Evolutionary conservation across 2,888 invertebrate genomes (phyloP).

Genomic region (Pyrrhosoma nymphula): DNA sequence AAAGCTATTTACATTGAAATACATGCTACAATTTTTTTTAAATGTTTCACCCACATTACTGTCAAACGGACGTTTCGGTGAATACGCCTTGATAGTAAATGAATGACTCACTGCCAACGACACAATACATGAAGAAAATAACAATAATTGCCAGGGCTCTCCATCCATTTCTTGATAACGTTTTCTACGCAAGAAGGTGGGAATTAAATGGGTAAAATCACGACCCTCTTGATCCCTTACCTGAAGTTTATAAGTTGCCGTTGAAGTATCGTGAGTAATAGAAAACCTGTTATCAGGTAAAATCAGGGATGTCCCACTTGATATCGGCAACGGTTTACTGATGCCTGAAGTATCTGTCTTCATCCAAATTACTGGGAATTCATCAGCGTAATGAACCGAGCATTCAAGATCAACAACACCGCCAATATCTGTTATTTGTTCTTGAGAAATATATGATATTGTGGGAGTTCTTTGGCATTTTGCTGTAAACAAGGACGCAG

Average conservation of each 20-base stretch:
- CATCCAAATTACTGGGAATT: constrained; percentile 92
- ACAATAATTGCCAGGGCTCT: too few species aligned
- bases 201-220: neutral
- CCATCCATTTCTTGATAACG: too few species aligned
- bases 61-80: too few species aligned
- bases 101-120: too few species aligned
- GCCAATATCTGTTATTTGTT: constrained; percentile 95
- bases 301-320: constrained; percentile 90
- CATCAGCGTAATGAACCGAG: constrained; percentile 91
- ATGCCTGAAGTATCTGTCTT: constrained; percentile 81
- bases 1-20: too few species aligned
- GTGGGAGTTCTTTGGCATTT: constrained; percentile 89
- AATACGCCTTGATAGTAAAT: too few species aligned
- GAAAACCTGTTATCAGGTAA: constrained; percentile 92
- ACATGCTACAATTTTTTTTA: too few species aligned
- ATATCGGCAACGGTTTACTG: constrained; percentile 86
- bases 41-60: too few species aligned
- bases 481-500: constrained; percentile 77
- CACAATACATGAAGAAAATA: too few species aligned
- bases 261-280: constrained; percentile 88
- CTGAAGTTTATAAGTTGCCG: constrained; percentile 89
- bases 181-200: too few species aligned
- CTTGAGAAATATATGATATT: constrained; percentile 94
- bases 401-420: constrained; percentile 92
- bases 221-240: constrained; percentile 75